Conservation (phyloP, 2,113 vertebrate species). For the Laticauda laticaudata region DNA sequence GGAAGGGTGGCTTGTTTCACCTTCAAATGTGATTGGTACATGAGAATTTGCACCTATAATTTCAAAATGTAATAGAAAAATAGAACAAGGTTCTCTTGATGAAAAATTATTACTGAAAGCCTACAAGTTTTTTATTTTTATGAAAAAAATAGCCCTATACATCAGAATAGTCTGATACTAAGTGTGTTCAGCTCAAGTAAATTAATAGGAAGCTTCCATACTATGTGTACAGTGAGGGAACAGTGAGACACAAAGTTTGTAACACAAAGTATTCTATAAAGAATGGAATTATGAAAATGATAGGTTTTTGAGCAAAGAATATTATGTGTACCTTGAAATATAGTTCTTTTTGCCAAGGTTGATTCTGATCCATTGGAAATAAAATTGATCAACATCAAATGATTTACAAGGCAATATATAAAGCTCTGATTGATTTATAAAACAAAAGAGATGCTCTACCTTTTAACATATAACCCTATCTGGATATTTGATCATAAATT, state of each 20-base stretch:
- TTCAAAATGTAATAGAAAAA: neutral
- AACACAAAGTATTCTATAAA: neutral
- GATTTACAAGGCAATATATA: slow-evolving; percentile 26
- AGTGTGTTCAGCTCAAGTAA: neutral
- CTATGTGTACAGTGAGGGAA: neutral
- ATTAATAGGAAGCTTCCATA: neutral
- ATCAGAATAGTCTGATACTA: neutral
- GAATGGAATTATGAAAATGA: neutral
- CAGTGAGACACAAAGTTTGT: neutral
- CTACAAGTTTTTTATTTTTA: neutral
- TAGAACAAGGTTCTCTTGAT: neutral
- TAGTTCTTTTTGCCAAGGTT: neutral
- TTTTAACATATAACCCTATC: slow-evolving; percentile 46
- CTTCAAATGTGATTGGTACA: neutral
- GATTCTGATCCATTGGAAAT: slow-evolving; percentile 12
- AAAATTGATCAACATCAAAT: neutral
- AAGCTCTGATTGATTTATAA: neutral
- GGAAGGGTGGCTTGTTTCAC: neutral
- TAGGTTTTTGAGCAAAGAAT: neutral
- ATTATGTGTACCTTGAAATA: neutral
- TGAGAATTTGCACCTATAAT: neutral
- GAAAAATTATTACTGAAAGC: neutral
- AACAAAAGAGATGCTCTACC: neutral
- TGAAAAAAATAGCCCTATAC: neutral
- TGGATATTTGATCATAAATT: slow-evolving; percentile 49